phyloP scores from a whole-genome alignment of 2,797 vertebrate species.

The Peromyscus nudipes region DNA sequence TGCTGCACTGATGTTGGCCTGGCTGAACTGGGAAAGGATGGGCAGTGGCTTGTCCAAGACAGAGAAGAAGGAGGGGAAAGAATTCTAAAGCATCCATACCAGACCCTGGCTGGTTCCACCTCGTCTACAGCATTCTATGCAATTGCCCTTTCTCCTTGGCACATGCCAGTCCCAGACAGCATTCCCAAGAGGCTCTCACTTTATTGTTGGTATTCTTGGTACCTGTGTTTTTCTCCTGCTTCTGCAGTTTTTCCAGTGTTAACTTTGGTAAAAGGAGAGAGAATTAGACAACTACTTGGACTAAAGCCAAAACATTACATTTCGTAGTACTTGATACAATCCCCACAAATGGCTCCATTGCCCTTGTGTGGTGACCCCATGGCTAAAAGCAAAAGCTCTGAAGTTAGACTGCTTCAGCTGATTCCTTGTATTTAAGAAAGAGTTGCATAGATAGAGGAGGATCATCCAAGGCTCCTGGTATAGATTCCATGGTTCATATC shows the following conservation, averaged over 20 bases:
- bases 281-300: background rate
- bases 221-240: background rate
- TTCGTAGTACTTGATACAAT: background rate
- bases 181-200: background rate
- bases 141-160: background rate
- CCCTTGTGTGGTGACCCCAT: background rate
- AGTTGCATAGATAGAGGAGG: background rate
- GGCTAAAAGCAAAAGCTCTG: slow-evolving; percentile 19
- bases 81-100: background rate
- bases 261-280: background rate
- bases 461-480: background rate
- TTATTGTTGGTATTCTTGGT: background rate
- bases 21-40: background rate
- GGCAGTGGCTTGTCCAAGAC: background rate
- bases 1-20: background rate
- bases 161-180: background rate
- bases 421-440: background rate
- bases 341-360: background rate
- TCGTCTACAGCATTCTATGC: background rate
- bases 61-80: background rate
- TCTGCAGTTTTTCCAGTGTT: background rate
- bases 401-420: background rate
- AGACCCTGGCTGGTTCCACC: background rate
- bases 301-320: slow-evolving; percentile 9
- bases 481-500: background rate